Percentiles rank a stretch among this genome's conserved stretches.
Evolutionary conservation across 1,140 invertebrate species (phyloP).

Genomic region (Carcinoscorpius rotundicauda): DNA sequence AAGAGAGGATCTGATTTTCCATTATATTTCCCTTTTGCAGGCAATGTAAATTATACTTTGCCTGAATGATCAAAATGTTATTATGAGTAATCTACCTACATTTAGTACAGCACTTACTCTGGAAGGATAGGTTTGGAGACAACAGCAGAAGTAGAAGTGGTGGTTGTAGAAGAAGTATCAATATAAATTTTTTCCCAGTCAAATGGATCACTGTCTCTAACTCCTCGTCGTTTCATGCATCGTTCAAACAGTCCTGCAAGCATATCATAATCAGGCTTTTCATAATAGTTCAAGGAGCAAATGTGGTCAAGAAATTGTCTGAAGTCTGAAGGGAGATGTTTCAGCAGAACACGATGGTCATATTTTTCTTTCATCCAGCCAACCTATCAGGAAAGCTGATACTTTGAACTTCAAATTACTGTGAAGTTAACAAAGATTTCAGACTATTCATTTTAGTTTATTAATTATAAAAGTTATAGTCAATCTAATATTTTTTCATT

Average conservation of each 20-base stretch:
- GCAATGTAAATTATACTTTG: not conserved
- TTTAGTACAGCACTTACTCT: conserved; percentile 7
- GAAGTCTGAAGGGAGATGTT: conserved; percentile 88
- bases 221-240: conserved; percentile 85
- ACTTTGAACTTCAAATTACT: too few relatives aligned
- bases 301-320: conserved; percentile 91
- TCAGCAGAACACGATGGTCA: conserved; percentile 80
- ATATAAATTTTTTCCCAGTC: conserved; percentile 66
- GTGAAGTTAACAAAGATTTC: too few relatives aligned
- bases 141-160: conserved; percentile 30
- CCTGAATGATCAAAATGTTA: not conserved
- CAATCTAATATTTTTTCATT: too few relatives aligned
- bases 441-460: too few relatives aligned
- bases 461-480: too few relatives aligned
- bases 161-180: conserved; percentile 16
- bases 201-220: conserved; percentile 70
- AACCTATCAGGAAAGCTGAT: conserved; percentile 36
- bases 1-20: not conserved
- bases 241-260: conserved; percentile 61
- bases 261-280: conserved; percentile 75
- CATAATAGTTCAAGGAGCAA: conserved; percentile 71
- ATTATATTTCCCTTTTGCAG: not conserved
- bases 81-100: too few relatives aligned
- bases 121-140: conserved; percentile 25
- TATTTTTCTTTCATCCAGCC: conserved; percentile 95